These are phyloP conservation scores for Chelon auratus DNA, from an alignment of 2,797 vertebrate genomes.

Conservation along the genomic window DNA sequence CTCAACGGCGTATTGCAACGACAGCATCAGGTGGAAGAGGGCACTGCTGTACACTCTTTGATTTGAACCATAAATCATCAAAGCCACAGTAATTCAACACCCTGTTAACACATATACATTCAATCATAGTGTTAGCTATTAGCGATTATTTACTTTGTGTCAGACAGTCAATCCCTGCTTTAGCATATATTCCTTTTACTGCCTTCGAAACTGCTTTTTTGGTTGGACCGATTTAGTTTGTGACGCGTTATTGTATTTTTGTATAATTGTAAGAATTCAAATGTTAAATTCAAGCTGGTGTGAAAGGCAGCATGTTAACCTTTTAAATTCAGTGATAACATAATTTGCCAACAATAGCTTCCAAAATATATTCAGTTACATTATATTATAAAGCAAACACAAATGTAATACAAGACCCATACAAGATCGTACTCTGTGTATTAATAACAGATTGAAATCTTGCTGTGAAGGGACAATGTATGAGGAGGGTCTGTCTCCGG, in stretches of 20 bases:
- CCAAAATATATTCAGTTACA: conserved; percentile 10
- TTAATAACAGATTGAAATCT: conserved; percentile 45
- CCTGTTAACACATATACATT: conserved; percentile 4
- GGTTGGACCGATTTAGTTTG: background rate
- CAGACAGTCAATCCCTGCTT: background rate
- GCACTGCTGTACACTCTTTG: conserved; percentile 4
- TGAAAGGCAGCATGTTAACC: conserved; percentile 8
- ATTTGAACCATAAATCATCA: conserved; percentile 6
- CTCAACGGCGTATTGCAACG: background rate
- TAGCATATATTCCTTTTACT: background rate
- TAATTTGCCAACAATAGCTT: background rate
- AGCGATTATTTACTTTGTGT: no score
- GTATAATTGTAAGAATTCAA: background rate
- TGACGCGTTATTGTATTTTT: no score
- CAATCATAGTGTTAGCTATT: background rate
- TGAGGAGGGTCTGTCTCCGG: conserved; percentile 42
- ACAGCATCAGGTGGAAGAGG: conserved; percentile 43
- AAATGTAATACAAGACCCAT: conserved; percentile 21
- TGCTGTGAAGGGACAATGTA: conserved; percentile 51
- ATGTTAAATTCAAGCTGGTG: background rate
- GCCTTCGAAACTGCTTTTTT: background rate
- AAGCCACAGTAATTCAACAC: background rate
- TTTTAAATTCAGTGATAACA: conserved; percentile 13
- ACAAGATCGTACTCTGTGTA: conserved; percentile 12
- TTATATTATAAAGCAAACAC: conserved; percentile 17